phyloP scores from a whole-genome alignment of 2,113 vertebrate species.

The Cephalopterus ornatus region DNA sequence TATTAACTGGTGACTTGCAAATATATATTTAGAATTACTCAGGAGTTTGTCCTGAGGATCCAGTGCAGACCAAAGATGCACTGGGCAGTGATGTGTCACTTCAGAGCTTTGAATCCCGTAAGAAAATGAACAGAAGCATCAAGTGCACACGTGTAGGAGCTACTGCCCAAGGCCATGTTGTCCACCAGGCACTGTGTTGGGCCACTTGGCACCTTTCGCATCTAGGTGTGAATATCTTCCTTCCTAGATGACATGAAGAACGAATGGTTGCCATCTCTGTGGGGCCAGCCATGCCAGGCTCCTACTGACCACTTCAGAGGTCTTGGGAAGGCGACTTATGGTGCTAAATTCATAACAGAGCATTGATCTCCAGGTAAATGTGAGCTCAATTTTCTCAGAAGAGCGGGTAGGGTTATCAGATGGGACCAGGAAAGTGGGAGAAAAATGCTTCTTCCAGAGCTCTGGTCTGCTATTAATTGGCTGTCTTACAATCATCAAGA shows the following conservation, averaged over 20 bases:
- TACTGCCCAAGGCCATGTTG: background rate
- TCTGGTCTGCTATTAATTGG: background rate
- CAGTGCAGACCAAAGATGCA: background rate
- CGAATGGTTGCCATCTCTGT: rapidly evolving
- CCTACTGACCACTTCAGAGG: background rate
- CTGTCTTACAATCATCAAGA: background rate
- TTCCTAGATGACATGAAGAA: background rate
- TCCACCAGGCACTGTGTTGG: no score
- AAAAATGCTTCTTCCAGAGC: background rate
- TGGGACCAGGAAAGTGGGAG: background rate
- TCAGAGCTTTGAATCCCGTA: background rate
- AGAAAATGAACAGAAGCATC: background rate
- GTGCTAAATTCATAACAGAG: background rate
- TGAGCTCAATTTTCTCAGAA: background rate
- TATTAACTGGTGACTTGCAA: background rate
- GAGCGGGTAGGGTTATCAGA: background rate
- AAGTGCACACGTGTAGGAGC: background rate
- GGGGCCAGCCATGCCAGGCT: background rate
- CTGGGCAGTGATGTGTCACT: background rate
- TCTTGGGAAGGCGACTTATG: background rate
- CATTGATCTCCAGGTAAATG: background rate
- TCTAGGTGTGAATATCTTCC: background rate
- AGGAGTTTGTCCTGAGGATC: background rate
- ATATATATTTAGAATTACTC: background rate
- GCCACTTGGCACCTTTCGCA: background rate